phyloP scores from a whole-genome alignment of 2,113 vertebrate species.

The Oxygymnocypris stewartii region DNA sequence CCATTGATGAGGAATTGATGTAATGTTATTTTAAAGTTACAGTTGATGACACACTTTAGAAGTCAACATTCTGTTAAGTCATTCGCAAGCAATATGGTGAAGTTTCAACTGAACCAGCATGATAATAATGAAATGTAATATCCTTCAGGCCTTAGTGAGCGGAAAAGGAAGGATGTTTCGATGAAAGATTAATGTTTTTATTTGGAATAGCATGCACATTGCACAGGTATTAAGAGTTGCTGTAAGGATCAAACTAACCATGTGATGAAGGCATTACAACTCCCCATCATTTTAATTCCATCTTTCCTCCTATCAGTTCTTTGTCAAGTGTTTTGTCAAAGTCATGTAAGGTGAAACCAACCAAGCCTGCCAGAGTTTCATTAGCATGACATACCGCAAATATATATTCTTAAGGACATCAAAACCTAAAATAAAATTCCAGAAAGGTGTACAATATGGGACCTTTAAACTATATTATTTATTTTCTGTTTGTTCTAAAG shows the following conservation, averaged over 20 bases:
- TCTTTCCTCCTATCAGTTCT: background rate
- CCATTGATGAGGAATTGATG: background rate
- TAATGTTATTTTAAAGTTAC: background rate
- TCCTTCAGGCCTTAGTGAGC: background rate
- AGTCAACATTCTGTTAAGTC: background rate
- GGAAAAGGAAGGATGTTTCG: background rate
- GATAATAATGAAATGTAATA: background rate
- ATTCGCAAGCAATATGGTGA: background rate
- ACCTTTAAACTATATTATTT: background rate
- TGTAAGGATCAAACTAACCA: background rate
- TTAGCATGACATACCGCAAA: background rate
- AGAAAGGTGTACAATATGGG: too few relatives aligned
- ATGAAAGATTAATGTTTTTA: background rate
- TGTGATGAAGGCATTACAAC: background rate
- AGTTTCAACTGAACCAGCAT: background rate
- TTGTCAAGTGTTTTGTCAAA: background rate
- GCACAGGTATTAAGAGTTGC: background rate
- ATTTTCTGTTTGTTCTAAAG: background rate
- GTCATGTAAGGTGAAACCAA: background rate
- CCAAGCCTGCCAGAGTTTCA: background rate
- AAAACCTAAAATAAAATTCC: too few relatives aligned
- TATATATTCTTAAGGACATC: too few relatives aligned
- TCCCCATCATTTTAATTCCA: background rate
- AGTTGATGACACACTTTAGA: background rate
- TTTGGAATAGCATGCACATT: background rate